These are phyloP conservation scores for Mormyrus proboscirostris DNA, from an alignment of 2,797 vertebrate genomes.

Conservation along the genomic window DNA sequence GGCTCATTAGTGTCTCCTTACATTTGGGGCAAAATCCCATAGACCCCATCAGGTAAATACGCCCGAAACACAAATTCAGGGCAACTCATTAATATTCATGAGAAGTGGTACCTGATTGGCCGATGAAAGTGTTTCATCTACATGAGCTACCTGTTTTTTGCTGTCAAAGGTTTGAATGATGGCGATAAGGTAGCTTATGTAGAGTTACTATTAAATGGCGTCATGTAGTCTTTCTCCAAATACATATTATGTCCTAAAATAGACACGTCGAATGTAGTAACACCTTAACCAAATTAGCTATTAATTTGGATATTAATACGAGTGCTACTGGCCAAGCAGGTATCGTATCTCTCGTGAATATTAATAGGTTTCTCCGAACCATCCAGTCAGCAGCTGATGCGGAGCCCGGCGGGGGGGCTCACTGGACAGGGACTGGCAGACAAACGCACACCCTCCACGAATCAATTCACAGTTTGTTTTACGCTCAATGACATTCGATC, in stretches of 20 bases:
- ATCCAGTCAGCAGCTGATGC: neutral
- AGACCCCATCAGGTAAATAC: neutral
- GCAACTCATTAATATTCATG: neutral
- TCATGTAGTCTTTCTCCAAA: neutral
- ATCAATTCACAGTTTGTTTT: slow-evolving; percentile 18
- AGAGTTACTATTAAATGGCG: neutral
- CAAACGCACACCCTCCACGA: neutral
- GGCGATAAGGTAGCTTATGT: neutral
- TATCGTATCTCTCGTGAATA: neutral
- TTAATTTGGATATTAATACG: neutral
- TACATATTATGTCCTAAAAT: neutral
- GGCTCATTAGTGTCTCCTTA: neutral
- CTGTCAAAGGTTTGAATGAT: neutral
- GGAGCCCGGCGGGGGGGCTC: neutral
- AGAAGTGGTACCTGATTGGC: neutral
- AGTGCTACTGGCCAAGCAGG: neutral
- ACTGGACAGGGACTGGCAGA: neutral
- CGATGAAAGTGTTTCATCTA: neutral
- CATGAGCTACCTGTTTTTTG: neutral
- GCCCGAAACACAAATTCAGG: neutral
- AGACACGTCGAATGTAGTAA: neutral
- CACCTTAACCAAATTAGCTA: neutral
- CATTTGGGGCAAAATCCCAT: neutral
- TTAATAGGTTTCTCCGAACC: neutral
- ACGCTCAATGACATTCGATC: neutral